Conservation (phyloP, 2,113 vertebrate genomes). For the Sander vitreus region DNA sequence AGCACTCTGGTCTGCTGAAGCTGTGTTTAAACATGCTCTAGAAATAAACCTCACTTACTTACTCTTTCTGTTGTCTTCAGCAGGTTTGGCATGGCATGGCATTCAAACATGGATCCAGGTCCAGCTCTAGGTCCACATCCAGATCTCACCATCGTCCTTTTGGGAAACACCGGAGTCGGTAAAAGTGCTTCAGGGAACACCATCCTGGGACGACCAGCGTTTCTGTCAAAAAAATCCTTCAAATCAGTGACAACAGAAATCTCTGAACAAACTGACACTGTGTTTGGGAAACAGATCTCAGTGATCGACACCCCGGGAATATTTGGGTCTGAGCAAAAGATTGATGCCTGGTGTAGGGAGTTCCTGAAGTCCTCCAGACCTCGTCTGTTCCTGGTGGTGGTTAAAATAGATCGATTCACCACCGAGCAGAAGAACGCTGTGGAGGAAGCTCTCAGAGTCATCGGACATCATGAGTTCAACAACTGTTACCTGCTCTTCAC, state of each 20-base stretch:
- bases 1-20: no score
- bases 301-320: constrained; percentile 32
- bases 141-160: constrained; percentile 5
- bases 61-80: no score
- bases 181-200: constrained; percentile 30
- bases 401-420: not conserved
- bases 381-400: constrained; percentile 13
- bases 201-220: not conserved
- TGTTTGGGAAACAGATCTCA: not conserved
- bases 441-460: not conserved
- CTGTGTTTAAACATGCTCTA: no score
- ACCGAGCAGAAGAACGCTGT: not conserved
- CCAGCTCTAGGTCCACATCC: no score
- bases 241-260: not conserved
- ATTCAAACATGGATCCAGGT: not conserved
- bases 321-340: not conserved
- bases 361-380: not conserved
- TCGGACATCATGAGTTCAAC: not conserved
- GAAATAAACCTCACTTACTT: no score
- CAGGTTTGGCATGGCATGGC: no score
- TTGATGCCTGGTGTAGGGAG: not conserved
- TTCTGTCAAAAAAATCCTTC: not conserved
- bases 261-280: not conserved
- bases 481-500: constrained; percentile 26
- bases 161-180: constrained; percentile 13